Base-by-base conservation (phyloP, 2,797 vertebrate genomes). In the Etheostoma nigrum region DNA sequence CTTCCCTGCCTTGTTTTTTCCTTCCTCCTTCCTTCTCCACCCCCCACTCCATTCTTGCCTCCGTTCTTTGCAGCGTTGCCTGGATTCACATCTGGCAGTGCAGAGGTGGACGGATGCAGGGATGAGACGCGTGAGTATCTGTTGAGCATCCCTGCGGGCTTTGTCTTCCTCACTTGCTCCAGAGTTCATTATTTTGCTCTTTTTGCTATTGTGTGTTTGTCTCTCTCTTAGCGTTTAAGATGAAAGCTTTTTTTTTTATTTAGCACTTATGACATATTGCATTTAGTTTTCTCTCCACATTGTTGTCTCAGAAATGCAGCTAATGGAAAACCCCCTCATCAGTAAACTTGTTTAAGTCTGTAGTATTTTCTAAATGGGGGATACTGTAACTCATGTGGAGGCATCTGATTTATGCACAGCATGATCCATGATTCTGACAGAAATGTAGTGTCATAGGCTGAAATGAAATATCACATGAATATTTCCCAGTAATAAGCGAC, bases 101-200 rank as follows among this genome's bases (percentile, higher is more conserved):
- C 67, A 76, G 70, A 74, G 62, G 70, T 81, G 57, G 74, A 77
- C 6, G 13, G 64, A 42, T 67, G 23, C 58, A 42, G 64, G 76
- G 66, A 81, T 72, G 57, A 86, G 69, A 80, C 66, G 30, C 78
- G 33, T 53, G 36, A 67, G 75, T 59, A 53, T 85, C 72, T 80
- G 27, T 49, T 73, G 52, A 76, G 65, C 36, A 19, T 66, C 48
- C 69, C 62, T 45, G 48, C 6, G 53, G 66, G 65, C n/a, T 60
- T 36, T 82, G 79, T 78, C 76, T 76, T 67, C 79, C 27, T 82
- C 47, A 5, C 51, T 63, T 30, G 23, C 71, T 78, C 12, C 2
- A 63, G 47, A 23, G 45, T 77, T 83, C 68, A 76, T 82, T 82
- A 57, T 82, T 79, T 71, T 6, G 55, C 36, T 57, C 23, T 48